phyloP scores from a whole-genome alignment of 2,888 invertebrate genomes.

The Ophraella communa region DNA sequence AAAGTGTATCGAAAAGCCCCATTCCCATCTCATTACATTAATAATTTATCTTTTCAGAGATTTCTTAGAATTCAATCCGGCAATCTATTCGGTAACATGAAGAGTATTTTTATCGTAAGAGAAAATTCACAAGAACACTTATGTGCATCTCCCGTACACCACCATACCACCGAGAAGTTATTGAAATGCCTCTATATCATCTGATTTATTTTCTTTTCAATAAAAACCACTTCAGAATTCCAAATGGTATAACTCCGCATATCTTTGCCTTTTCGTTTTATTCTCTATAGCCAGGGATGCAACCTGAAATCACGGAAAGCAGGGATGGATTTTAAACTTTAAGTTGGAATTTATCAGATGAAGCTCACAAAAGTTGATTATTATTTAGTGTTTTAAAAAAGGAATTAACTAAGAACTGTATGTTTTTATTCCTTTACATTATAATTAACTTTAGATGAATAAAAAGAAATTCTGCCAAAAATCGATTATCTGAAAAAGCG shows the following conservation, averaged over 20 bases:
- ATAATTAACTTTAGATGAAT: too few relatives aligned
- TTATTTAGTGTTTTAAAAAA: too few relatives aligned
- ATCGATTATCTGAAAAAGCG: too few relatives aligned
- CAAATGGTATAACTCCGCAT: conserved; percentile 44
- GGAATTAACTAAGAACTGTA: too few relatives aligned
- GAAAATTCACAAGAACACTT: conserved; percentile 43
- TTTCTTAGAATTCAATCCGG: conserved; percentile 28
- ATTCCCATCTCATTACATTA: conserved; percentile 37
- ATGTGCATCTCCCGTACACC: conserved; percentile 15
- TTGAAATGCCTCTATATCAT: conserved; percentile 52
- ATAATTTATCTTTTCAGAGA: conserved; percentile 34
- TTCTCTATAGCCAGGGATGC: conserved; percentile 25
- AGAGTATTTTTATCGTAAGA: conserved; percentile 36
- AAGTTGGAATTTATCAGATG: background rate
- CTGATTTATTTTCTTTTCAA: conserved; percentile 54
- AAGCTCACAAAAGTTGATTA: too few relatives aligned
- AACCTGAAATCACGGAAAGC: background rate
- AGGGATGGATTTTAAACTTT: background rate
- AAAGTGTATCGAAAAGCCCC: conserved; percentile 25
- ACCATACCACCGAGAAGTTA: conserved; percentile 39
- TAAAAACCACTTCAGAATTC: conserved; percentile 48
- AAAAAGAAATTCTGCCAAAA: too few relatives aligned
- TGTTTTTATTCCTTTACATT: too few relatives aligned
- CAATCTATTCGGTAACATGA: conserved; percentile 34
- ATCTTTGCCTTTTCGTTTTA: conserved; percentile 37